These are phyloP conservation scores for Styela plicata DNA, from an alignment of 23 tunicate species.

Conservation along the genomic window DNA sequence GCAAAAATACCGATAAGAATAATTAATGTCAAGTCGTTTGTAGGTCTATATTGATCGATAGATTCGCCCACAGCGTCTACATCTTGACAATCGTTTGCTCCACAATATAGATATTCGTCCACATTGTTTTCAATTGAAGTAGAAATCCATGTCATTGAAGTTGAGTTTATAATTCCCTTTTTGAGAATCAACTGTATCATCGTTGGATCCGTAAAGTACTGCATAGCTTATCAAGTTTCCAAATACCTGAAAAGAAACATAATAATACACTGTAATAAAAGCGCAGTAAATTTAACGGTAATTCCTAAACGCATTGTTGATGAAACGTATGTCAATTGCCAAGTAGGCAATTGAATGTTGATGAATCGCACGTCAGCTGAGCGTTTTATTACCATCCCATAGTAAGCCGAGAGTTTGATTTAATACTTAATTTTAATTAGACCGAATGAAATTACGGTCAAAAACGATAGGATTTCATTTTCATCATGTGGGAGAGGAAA, in stretches of 20 bases:
- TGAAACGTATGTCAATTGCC: too few species aligned
- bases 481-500: too few species aligned
- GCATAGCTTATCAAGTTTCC: not conserved
- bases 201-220: constrained; percentile 9
- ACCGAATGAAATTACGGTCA: too few species aligned
- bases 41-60: not conserved
- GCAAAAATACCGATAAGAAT: not conserved
- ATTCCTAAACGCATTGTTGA: too few species aligned
- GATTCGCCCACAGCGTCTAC: not conserved
- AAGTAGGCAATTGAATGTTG: too few species aligned
- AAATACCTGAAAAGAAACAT: not conserved
- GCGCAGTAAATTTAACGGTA: too few species aligned
- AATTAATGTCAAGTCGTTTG: not conserved
- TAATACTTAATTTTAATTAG: too few species aligned
- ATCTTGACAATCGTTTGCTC: constrained; percentile 9
- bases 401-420: too few species aligned
- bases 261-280: too few species aligned
- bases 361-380: not conserved
- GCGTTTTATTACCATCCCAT: not conserved
- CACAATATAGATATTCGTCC: not conserved
- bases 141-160: not conserved
- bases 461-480: too few species aligned
- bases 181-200: not conserved
- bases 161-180: not conserved
- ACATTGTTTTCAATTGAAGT: not conserved